These are phyloP conservation scores for Sycobia sp. DNA, from an alignment of 1,140 invertebrate species.

Conservation along the genomic window DNA sequence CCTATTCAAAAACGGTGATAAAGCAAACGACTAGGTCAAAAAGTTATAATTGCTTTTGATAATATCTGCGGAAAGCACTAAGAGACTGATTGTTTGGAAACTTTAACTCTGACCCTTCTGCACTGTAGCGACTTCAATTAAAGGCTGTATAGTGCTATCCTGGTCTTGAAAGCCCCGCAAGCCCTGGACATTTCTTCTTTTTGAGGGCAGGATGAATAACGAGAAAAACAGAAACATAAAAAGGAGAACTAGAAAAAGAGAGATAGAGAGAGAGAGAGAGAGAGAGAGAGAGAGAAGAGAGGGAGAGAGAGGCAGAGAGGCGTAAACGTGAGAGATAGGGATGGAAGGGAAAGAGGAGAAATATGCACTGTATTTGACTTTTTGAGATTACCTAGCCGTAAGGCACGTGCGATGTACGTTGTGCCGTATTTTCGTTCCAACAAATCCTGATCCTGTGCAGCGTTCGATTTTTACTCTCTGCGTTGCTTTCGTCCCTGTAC, in stretches of 20 bases:
- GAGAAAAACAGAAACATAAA: too few relatives aligned
- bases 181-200: not conserved
- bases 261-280: too few relatives aligned
- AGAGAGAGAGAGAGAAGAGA: too few relatives aligned
- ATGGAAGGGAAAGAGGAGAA: too few relatives aligned
- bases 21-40: constrained; percentile 15
- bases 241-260: too few relatives aligned
- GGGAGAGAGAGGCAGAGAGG: too few relatives aligned
- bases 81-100: constrained; percentile 25
- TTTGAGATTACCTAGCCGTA: constrained; percentile 13
- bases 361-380: constrained; percentile 3
- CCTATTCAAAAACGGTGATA: not conserved
- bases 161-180: not conserved
- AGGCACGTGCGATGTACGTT: not conserved
- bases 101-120: constrained; percentile 6
- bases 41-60: constrained; percentile 35
- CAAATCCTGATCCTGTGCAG: too few relatives aligned
- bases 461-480: too few relatives aligned
- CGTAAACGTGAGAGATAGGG: too few relatives aligned
- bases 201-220: not conserved
- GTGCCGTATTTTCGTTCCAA: not conserved
- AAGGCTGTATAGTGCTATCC: constrained; percentile 4
- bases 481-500: too few relatives aligned
- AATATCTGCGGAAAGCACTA: constrained; percentile 19
- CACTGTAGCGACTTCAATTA: constrained; percentile 13